Evolutionary conservation across 2,113 vertebrate species (phyloP).

Genomic region (Carassius gibelio): DNA sequence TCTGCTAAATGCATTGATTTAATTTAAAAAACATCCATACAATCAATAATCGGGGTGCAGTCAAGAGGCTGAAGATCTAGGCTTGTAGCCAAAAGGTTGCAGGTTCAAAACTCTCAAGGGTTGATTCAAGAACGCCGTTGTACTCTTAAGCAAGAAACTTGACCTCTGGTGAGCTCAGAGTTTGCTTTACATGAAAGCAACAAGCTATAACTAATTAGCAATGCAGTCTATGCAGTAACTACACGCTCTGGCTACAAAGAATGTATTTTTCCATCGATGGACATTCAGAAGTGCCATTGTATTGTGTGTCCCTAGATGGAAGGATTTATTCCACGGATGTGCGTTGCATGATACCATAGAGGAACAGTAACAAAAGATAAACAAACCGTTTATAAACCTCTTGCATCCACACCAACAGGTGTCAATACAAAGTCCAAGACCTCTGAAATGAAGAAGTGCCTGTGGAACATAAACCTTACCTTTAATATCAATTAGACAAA

Average conservation of each 20-base stretch:
- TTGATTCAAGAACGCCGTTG: not conserved
- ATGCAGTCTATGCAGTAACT: too few relatives aligned
- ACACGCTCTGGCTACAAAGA: too few relatives aligned
- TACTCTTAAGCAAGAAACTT: not conserved
- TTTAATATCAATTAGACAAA: slow-evolving; percentile 33
- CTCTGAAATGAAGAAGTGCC: not conserved
- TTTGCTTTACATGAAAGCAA: too few relatives aligned
- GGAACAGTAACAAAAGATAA: not conserved
- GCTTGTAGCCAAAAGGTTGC: not conserved
- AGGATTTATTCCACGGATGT: not conserved
- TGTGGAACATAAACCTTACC: not conserved
- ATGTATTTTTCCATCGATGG: too few relatives aligned
- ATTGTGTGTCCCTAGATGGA: too few relatives aligned
- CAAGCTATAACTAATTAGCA: too few relatives aligned
- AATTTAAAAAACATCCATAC: too few relatives aligned
- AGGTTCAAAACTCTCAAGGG: slow-evolving; percentile 1
- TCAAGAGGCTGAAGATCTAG: not conserved
- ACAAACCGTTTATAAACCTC: not conserved
- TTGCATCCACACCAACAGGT: not conserved
- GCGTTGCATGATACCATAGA: not conserved
- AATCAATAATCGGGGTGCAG: too few relatives aligned
- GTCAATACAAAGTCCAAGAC: not conserved
- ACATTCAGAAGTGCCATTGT: too few relatives aligned
- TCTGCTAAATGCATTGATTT: too few relatives aligned
- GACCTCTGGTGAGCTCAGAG: not conserved